These are phyloP conservation scores for Hydrozoanthus tunicans DNA, from an alignment of 64 coral and sea anemone species.

Conservation along the genomic window DNA sequence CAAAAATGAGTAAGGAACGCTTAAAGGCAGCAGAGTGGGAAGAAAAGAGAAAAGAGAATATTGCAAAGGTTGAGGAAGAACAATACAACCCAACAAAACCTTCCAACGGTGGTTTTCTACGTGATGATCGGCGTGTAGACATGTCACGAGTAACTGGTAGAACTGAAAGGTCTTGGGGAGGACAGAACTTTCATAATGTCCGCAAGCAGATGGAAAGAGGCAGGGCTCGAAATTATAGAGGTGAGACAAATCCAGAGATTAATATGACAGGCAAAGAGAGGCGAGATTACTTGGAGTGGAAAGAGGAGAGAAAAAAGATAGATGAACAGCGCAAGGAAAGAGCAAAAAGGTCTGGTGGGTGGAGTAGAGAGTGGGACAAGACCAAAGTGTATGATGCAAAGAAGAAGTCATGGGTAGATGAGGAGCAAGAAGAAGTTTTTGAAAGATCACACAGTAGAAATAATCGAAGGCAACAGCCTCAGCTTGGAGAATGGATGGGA, in stretches of 20 bases:
- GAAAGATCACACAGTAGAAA: constrained; percentile 9
- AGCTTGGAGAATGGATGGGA: constrained; percentile 31
- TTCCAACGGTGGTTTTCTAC: constrained; percentile 43
- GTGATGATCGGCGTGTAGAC: constrained; percentile 69
- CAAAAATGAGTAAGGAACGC: constrained; percentile 68
- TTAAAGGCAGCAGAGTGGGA: constrained; percentile 75
- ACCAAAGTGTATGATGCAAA: constrained; percentile 47
- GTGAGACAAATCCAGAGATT: constrained; percentile 51
- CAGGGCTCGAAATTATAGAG: constrained; percentile 1
- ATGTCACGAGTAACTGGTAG: constrained; percentile 77
- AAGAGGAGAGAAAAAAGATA: constrained; percentile 73
- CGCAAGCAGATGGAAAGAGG: constrained; percentile 63
- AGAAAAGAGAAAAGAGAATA: constrained; percentile 68
- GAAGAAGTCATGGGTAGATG: constrained; percentile 13
- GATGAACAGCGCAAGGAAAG: constrained; percentile 70
- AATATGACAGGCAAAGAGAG: constrained; percentile 83
- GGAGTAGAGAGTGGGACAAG: constrained; percentile 86
- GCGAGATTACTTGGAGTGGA: constrained; percentile 71
- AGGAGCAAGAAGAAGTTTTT: background rate
- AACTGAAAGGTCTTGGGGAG: constrained; percentile 83
- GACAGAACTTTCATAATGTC: constrained; percentile 70
- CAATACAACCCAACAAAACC: background rate
- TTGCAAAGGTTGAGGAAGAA: constrained; percentile 69
- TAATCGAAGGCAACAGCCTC: background rate
- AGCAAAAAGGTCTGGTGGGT: constrained; percentile 72